Conservation (phyloP, 2,113 vertebrate genomes). For the Hystrix brachyura region DNA sequence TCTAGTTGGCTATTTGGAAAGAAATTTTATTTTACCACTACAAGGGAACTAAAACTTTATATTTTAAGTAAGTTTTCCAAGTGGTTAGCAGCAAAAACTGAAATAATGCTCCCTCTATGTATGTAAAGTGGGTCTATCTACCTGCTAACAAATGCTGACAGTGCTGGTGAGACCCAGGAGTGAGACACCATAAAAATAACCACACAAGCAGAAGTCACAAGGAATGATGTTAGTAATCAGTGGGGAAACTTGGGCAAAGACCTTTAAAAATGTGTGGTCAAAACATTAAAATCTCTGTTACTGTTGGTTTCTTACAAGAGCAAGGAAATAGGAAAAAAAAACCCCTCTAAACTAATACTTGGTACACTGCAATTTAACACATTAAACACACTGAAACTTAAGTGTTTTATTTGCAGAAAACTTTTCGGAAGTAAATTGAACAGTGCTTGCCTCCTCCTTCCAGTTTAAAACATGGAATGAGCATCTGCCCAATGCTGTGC, state of each 20-base stretch:
- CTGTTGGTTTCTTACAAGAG: background rate
- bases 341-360: background rate
- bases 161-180: too few relatives aligned
- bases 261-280: background rate
- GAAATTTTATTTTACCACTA: background rate
- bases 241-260: background rate
- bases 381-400: background rate
- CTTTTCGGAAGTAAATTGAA: background rate
- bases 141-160: accelerated
- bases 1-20: background rate
- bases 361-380: background rate
- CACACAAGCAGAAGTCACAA: background rate
- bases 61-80: conserved; percentile 29
- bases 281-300: conserved; percentile 7
- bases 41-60: background rate
- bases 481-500: background rate
- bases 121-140: background rate
- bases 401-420: background rate
- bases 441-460: background rate
- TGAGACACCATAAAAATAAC: background rate
- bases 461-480: background rate
- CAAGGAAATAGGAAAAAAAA: background rate
- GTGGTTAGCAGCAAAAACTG: background rate
- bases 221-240: background rate
- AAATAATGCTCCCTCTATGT: background rate